Base-by-base conservation (phyloP, 2,113 vertebrate genomes). In the Talpa occidentalis region DNA sequence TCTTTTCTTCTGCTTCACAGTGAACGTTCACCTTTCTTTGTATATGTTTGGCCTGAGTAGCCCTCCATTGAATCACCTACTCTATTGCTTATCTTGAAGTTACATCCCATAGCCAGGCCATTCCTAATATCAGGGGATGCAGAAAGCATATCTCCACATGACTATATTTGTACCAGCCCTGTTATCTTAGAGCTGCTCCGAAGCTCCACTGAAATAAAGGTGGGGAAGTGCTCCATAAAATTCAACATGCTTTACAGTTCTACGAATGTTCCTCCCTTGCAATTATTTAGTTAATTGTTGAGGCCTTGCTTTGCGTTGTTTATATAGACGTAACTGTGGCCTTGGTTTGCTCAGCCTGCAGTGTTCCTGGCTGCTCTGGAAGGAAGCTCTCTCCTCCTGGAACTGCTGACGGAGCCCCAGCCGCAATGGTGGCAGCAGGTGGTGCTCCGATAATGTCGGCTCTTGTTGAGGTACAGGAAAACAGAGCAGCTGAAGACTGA, bases 401-500 rank as follows among this genome's bases (percentile, higher is more conserved):
- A 95, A 8, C 4, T 32, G 21, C 47, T 88, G 91, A 84, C 42
- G 91, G 95, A 96, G 84, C 80, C 86, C 94, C 94, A 37, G 14
- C 30, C n/a, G 47, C 95, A 80, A 14, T 5, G 15, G 17, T 15
- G 79, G 9, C 64, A 89, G 95, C 64, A 64, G 37, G 95, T 90
- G 64, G 94, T 84, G 64, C 40, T 94, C 92, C 11, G 54, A 95
- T 97, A 67, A 96, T 79, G 88, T 97, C 93, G 37, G 54, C 88
- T 94, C 69, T 84, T 73, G 93, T 85, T 59, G 28, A 92, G 91
- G 80, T 89, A 95, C 37, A 88, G 88, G 92, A 92, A 97, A 96
- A 95, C 90, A 84, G 97, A 97, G 90, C 94, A 93, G 93, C 93
- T 88, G 80, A 96, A 94, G 95, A 96, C 97, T 86, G 90, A 97